These are phyloP conservation scores for Rhinatrema bivittatum DNA, from an alignment of 2,797 vertebrate genomes.

Conservation along the genomic window DNA sequence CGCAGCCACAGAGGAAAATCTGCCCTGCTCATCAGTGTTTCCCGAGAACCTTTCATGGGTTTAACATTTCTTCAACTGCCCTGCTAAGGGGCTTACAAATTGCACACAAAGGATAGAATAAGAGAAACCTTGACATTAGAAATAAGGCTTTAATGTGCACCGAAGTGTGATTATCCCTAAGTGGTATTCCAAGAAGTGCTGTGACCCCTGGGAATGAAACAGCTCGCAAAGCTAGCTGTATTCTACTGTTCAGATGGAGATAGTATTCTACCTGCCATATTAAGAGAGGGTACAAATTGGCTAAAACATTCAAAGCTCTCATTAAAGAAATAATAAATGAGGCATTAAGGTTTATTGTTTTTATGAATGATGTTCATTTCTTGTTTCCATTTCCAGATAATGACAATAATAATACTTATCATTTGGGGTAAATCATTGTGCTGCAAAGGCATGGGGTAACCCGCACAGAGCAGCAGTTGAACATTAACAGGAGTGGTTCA, in stretches of 20 bases:
- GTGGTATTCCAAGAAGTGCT: slow-evolving; percentile 1
- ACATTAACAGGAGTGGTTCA: no score
- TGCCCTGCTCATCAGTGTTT: no score
- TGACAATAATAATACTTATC: no score
- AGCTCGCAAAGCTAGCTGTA: neutral
- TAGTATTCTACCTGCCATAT: neutral
- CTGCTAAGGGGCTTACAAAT: neutral
- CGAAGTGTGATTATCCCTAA: neutral
- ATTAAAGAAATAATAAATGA: neutral
- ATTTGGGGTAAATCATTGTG: no score
- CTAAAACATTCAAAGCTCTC: neutral
- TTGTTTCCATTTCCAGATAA: no score
- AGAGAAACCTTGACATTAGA: no score
- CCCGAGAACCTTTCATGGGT: no score
- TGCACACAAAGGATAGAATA: neutral
- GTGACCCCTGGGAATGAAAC: neutral
- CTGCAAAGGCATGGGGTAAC: no score
- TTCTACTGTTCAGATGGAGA: slow-evolving; percentile 10
- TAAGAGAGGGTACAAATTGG: neutral
- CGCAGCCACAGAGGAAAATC: neutral
- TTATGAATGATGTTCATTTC: no score
- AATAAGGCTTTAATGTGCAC: no score
- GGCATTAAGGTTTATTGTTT: no score
- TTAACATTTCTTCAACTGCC: neutral
- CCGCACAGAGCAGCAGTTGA: no score